A percentile compares a stretch with the other conserved stretches of the same genome.
Evolutionary conservation across 2,797 vertebrate species (phyloP).

Genomic region (Enteromius afrohamiltoni): DNA sequence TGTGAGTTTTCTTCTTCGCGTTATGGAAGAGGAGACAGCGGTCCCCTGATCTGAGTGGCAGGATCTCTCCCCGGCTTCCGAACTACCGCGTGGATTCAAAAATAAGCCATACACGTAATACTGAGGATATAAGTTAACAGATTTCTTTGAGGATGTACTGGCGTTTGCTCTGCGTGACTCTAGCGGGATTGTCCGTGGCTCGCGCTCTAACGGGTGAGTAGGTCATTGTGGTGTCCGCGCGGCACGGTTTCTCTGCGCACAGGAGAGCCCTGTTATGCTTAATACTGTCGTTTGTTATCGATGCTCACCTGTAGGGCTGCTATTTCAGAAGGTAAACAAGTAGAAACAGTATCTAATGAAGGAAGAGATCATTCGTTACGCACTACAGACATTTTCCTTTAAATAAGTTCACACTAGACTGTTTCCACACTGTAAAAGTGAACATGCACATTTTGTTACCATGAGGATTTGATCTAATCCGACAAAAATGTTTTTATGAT

Average conservation of each 20-base stretch:
- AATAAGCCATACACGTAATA: background rate
- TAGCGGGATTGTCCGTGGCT: slow-evolving; percentile 35
- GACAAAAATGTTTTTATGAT: background rate
- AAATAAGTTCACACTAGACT: background rate
- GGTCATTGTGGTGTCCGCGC: background rate
- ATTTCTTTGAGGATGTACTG: slow-evolving; percentile 55
- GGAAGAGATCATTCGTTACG: background rate
- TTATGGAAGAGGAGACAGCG: slow-evolving; percentile 17
- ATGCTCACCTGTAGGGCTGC: slow-evolving; percentile 16
- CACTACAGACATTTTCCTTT: background rate
- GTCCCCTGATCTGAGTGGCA: slow-evolving; percentile 10
- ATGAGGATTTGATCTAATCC: background rate
- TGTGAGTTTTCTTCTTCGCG: slow-evolving; percentile 1
- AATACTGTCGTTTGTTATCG: background rate
- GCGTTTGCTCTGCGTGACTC: slow-evolving; percentile 36
- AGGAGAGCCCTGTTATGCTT: background rate
- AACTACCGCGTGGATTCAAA: slow-evolving; percentile 15
- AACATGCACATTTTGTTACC: background rate
- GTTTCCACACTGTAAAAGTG: background rate
- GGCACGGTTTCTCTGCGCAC: background rate
- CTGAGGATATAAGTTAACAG: slow-evolving; percentile 18
- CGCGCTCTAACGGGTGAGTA: slow-evolving; percentile 57
- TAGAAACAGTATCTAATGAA: background rate
- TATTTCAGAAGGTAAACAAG: background rate
- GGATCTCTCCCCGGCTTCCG: slow-evolving; percentile 11